Evolutionary conservation across 2,888 invertebrate genomes (phyloP).

Genomic region (Adelognathus sp.): DNA sequence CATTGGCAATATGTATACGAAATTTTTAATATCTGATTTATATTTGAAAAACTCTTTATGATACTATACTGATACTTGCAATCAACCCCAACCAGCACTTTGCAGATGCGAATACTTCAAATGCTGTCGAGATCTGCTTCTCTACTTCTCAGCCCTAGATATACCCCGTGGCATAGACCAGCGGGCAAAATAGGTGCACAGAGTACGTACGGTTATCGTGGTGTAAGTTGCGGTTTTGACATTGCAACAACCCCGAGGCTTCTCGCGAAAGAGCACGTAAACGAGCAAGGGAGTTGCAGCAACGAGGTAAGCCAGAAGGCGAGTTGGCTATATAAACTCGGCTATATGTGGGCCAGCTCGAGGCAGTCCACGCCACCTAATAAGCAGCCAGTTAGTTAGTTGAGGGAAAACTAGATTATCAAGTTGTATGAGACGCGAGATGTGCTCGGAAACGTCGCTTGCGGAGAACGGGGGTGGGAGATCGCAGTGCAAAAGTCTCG

Average conservation of each 20-base stretch:
- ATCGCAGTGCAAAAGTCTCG: slow-evolving; percentile 25
- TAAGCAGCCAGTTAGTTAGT: slow-evolving; percentile 58
- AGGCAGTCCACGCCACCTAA: slow-evolving; percentile 48
- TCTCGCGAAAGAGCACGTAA: slow-evolving; percentile 11
- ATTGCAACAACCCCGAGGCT: slow-evolving; percentile 48
- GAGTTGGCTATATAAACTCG: background rate
- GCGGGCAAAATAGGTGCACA: background rate
- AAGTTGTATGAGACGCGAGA: slow-evolving; percentile 46
- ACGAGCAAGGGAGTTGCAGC: slow-evolving; percentile 3
- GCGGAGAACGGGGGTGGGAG: background rate
- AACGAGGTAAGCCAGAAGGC: slow-evolving; percentile 23
- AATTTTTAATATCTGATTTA: too few relatives aligned
- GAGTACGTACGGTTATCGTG: slow-evolving; percentile 32
- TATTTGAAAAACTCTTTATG: too few relatives aligned
- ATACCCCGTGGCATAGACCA: too few relatives aligned
- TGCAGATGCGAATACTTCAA: background rate
- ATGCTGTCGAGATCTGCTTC: background rate
- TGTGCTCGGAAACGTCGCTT: background rate
- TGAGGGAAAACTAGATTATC: slow-evolving; percentile 54
- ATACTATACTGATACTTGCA: too few relatives aligned
- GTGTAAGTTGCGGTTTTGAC: slow-evolving; percentile 53
- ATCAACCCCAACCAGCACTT: too few relatives aligned
- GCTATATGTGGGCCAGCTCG: slow-evolving; percentile 12
- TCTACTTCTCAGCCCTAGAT: background rate
- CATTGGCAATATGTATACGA: too few relatives aligned